Evolutionary conservation across 2,888 invertebrate genomes (phyloP).

Genomic region (Adelognathus sp.): DNA sequence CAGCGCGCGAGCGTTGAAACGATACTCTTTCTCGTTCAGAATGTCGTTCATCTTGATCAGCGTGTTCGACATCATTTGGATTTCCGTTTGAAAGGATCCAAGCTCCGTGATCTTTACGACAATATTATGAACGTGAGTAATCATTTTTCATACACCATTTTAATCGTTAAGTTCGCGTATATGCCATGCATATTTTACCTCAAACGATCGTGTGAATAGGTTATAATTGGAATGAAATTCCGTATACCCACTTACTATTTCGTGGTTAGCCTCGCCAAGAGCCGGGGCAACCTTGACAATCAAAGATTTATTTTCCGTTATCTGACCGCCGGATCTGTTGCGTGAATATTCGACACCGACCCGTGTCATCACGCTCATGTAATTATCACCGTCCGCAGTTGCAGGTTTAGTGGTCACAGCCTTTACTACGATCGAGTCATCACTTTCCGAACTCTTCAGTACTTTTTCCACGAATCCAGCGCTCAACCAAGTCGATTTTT

Average conservation of each 20-base stretch:
- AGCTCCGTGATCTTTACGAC: too few relatives aligned
- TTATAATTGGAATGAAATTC: too few relatives aligned
- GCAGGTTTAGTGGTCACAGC: constrained; percentile 72
- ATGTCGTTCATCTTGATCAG: constrained; percentile 73
- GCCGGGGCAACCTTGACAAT: constrained; percentile 79
- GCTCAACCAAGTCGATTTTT: too few relatives aligned
- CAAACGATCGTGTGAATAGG: too few relatives aligned
- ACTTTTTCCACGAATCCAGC: constrained; percentile 69
- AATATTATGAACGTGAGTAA: too few relatives aligned
- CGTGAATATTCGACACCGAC: constrained; percentile 64
- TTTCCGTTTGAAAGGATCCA: constrained; percentile 72
- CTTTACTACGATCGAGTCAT: constrained; percentile 69
- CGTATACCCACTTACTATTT: constrained; percentile 74
- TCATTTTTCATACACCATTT: too few relatives aligned
- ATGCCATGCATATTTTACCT: too few relatives aligned
- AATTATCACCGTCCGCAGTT: constrained; percentile 77
- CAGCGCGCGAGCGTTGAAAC: constrained; percentile 71
- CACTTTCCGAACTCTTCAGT: constrained; percentile 68
- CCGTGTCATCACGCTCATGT: constrained; percentile 77
- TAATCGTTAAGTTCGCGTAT: too few relatives aligned
- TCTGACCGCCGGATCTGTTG: constrained; percentile 49
- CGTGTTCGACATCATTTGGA: constrained; percentile 74
- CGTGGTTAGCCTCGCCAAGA: constrained; percentile 79
- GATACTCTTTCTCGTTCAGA: constrained; percentile 56
- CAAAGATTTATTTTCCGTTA: constrained; percentile 68